Conservation (phyloP, 2,113 vertebrate genomes). For the Ptilorrhoa leucosticta region DNA sequence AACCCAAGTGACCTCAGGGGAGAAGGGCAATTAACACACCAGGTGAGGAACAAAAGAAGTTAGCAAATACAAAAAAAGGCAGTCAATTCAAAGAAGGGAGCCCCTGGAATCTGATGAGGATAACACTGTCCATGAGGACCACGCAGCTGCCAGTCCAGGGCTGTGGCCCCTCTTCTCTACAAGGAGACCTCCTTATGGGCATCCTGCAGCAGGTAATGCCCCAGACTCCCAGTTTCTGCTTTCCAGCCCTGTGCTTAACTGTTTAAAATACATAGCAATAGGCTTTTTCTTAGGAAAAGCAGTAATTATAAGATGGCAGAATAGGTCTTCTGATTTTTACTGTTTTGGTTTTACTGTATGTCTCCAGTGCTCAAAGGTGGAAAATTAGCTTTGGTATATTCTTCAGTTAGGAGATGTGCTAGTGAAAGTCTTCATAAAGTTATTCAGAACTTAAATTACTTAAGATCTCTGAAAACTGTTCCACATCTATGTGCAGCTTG, state of each 20-base stretch:
- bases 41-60: conserved; percentile 5
- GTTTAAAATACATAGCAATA: background rate
- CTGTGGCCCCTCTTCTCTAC: background rate
- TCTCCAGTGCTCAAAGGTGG: background rate
- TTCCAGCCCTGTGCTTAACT: background rate
- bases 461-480: background rate
- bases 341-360: background rate
- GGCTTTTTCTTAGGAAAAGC: background rate
- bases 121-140: background rate
- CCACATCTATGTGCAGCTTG: background rate
- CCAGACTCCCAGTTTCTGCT: background rate
- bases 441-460: background rate
- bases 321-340: background rate
- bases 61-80: background rate
- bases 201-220: background rate
- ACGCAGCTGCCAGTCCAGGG: background rate
- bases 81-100: background rate
- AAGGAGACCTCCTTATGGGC: rapidly evolving
- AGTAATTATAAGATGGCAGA: background rate
- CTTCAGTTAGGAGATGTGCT: background rate
- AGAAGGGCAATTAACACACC: conserved; percentile 15
- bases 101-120: background rate
- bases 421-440: background rate
- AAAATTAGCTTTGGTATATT: background rate
- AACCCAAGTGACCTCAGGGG: background rate